phyloP scores from a whole-genome alignment of 2,797 vertebrate genomes.

The Argyrosomus regius region DNA sequence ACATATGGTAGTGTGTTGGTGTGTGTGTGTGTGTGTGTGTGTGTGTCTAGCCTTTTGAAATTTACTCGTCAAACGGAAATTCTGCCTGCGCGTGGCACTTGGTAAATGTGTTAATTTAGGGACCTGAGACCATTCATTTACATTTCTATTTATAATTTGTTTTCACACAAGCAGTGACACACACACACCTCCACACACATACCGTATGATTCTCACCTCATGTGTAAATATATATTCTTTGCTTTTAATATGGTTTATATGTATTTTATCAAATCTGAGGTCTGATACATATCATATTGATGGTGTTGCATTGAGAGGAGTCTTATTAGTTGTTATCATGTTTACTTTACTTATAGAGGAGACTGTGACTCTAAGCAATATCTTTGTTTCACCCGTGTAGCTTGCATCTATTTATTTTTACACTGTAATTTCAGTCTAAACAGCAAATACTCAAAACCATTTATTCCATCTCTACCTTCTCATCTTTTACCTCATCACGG shows the following conservation, averaged over 20 bases:
- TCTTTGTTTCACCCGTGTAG: neutral
- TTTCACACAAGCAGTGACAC: conserved; percentile 25
- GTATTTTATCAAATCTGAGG: conserved; percentile 1
- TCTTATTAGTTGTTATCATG: neutral
- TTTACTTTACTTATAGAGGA: neutral
- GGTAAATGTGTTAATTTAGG: too few relatives aligned
- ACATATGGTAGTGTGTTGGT: too few relatives aligned
- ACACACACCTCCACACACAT: conserved; percentile 2
- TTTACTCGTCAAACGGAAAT: too few relatives aligned
- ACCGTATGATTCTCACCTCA: too few relatives aligned
- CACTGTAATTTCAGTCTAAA: neutral
- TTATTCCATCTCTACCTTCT: neutral
- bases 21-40: too few relatives aligned
- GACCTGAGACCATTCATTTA: neutral
- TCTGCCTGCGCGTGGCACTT: too few relatives aligned
- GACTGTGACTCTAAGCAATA: neutral
- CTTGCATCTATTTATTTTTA: neutral
- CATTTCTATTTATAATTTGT: conserved; percentile 21
- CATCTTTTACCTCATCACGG: neutral
- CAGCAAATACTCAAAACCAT: too few relatives aligned
- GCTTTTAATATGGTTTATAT: too few relatives aligned
- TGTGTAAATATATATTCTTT: too few relatives aligned
- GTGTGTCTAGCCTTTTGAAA: too few relatives aligned
- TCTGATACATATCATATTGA: conserved; percentile 6
- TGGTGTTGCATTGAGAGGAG: neutral